Conservation (phyloP, 2,797 vertebrate species). For the Tachyglossus aculeatus region DNA sequence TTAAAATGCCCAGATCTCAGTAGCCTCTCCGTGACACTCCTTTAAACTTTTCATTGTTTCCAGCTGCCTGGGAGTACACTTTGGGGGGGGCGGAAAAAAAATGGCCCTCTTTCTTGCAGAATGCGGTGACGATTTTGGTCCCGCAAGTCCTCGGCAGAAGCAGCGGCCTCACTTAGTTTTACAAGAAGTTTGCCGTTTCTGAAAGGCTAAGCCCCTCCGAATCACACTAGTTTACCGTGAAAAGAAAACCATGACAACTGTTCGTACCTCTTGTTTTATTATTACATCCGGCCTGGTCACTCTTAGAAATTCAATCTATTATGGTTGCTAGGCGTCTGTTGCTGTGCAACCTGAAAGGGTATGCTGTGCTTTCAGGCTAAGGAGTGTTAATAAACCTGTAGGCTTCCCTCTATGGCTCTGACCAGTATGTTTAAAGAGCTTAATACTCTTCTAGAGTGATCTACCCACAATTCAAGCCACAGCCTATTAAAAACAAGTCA, state of each 20-base stretch:
- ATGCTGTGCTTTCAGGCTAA: slow-evolving; percentile 73
- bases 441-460: slow-evolving; percentile 65
- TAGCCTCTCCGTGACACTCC: slow-evolving; percentile 12
- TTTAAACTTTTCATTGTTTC: slow-evolving; percentile 36
- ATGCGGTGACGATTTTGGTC: slow-evolving; percentile 27
- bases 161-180: slow-evolving; percentile 53
- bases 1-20: slow-evolving; percentile 8
- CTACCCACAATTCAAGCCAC: slow-evolving; percentile 52
- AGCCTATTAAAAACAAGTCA: slow-evolving; percentile 61
- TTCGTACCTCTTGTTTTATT: slow-evolving; percentile 78
- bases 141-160: slow-evolving; percentile 44
- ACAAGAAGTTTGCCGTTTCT: slow-evolving; percentile 38
- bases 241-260: slow-evolving; percentile 79
- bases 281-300: slow-evolving; percentile 78
- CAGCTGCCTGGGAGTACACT: slow-evolving; percentile 10
- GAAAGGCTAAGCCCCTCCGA: slow-evolving; percentile 57
- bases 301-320: slow-evolving; percentile 81
- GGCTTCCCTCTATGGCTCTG: slow-evolving; percentile 61
- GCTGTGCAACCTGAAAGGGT: slow-evolving; percentile 80
- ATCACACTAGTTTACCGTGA: slow-evolving; percentile 66
- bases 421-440: slow-evolving; percentile 68
- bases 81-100: too few species aligned
- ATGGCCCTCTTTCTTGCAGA: slow-evolving; percentile 25
- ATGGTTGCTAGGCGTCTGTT: slow-evolving; percentile 79
- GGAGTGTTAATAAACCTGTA: slow-evolving; percentile 73